Evolutionary conservation across 1,140 invertebrate genomes (phyloP).

Genomic region (Dendrolimus kikuchii): DNA sequence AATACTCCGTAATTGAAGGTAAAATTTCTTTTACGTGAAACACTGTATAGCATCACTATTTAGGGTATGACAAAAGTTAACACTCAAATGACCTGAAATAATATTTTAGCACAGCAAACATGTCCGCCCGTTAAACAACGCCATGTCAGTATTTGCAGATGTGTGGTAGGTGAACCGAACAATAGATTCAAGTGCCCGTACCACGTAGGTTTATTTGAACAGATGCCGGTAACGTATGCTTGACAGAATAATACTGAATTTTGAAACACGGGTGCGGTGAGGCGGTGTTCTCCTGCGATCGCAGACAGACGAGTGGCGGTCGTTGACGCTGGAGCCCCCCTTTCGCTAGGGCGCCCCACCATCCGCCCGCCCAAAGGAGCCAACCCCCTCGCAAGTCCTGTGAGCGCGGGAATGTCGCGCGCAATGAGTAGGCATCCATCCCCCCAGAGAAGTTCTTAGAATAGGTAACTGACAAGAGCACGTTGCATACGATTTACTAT

Average conservation of each 20-base stretch:
- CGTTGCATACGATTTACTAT: neutral
- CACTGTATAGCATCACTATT: too few relatives aligned
- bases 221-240: neutral
- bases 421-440: conserved; percentile 18
- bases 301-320: conserved; percentile 59
- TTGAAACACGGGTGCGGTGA: conserved; percentile 18
- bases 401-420: conserved; percentile 25
- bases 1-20: too few relatives aligned
- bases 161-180: too few relatives aligned
- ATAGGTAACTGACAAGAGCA: neutral
- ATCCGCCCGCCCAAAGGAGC: conserved; percentile 46
- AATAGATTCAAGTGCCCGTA: too few relatives aligned
- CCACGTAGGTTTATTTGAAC: too few relatives aligned
- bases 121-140: too few relatives aligned
- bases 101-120: too few relatives aligned
- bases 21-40: too few relatives aligned
- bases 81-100: too few relatives aligned
- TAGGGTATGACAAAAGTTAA: too few relatives aligned
- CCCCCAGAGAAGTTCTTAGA: conserved; percentile 12
- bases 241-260: neutral
- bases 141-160: too few relatives aligned
- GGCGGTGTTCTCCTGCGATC: conserved; percentile 42
- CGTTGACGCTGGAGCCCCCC: conserved; percentile 57
- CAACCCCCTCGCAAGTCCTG: conserved; percentile 33
- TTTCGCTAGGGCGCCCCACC: conserved; percentile 33